Conservation (phyloP, 2,888 invertebrate species). For the Mechanitis messenoides region DNA sequence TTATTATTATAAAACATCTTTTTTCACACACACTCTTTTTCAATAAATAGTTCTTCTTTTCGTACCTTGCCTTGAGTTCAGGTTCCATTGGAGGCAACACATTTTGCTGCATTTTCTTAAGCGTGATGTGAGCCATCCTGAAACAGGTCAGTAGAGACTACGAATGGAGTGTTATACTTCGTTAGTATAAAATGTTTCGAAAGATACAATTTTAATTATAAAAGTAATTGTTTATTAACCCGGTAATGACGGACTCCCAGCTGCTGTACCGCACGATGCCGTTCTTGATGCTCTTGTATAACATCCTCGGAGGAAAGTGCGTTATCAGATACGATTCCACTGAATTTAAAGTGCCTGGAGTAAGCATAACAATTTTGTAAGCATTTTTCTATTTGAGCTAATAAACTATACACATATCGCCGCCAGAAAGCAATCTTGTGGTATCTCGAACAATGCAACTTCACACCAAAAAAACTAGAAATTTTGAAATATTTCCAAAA, state of each 20-base stretch:
- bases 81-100: constrained; percentile 5
- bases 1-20: too few species aligned
- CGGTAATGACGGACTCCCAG: constrained; percentile 90
- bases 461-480: too few species aligned
- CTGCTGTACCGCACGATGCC: constrained; percentile 87
- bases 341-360: constrained; percentile 82
- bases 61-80: constrained; percentile 17
- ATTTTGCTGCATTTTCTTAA: constrained; percentile 10
- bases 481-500: too few species aligned
- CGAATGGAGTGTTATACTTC: too few species aligned
- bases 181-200: too few species aligned
- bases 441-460: too few species aligned
- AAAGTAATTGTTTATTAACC: constrained; percentile 46
- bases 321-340: constrained; percentile 81
- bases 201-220: background rate
- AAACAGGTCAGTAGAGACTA: background rate
- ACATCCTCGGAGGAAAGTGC: constrained; percentile 34
- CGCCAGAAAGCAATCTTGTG: too few species aligned
- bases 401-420: too few species aligned
- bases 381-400: too few species aligned
- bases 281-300: constrained; percentile 35
- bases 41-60: too few species aligned
- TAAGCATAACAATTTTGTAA: too few species aligned
- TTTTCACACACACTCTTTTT: too few species aligned
- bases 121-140: constrained; percentile 15